Percentiles rank a stretch among this genome's conserved stretches.
These are phyloP conservation scores for Crossoptilon crossoptilon DNA, from an alignment of 2,797 vertebrate genomes.

Conservation along the genomic window DNA sequence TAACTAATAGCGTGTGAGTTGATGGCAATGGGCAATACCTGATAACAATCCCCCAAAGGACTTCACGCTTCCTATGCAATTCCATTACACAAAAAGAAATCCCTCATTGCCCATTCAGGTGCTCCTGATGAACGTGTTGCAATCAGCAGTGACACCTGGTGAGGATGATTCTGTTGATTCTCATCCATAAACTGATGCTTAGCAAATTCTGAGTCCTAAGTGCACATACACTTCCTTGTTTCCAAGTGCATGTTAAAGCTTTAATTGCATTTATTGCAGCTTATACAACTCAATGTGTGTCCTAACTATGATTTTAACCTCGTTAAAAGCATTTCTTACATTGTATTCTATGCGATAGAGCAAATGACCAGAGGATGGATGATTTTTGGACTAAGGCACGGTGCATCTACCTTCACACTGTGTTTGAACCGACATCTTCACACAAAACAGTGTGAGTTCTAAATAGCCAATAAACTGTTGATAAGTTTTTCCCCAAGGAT, in stretches of 20 bases:
- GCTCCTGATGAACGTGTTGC: background rate
- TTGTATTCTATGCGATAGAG: conserved; percentile 27
- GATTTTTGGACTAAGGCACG: background rate
- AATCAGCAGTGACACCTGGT: background rate
- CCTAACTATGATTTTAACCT: conserved; percentile 55
- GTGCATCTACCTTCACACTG: background rate
- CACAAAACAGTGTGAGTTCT: conserved; percentile 6
- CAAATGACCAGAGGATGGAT: conserved; percentile 62
- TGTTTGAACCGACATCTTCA: conserved; percentile 16
- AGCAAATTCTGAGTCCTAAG: background rate
- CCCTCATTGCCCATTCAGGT: background rate
- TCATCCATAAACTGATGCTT: background rate
- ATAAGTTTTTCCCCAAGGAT: conserved; percentile 28
- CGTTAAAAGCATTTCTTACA: conserved; percentile 36
- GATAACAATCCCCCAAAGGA: background rate
- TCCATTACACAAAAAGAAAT: background rate
- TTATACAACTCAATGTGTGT: conserved; percentile 44
- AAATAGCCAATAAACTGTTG: background rate
- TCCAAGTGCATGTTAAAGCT: conserved; percentile 37
- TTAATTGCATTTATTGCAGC: conserved; percentile 31
- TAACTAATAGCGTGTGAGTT: background rate
- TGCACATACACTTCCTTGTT: conserved; percentile 5
- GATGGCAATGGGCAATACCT: background rate
- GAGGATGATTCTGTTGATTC: background rate
- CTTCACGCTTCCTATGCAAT: background rate